Evolutionary conservation across 2,888 invertebrate genomes (phyloP), one percentile per base, ranked within the genome.

Genomic region (Drosophila antonietae): DNA sequence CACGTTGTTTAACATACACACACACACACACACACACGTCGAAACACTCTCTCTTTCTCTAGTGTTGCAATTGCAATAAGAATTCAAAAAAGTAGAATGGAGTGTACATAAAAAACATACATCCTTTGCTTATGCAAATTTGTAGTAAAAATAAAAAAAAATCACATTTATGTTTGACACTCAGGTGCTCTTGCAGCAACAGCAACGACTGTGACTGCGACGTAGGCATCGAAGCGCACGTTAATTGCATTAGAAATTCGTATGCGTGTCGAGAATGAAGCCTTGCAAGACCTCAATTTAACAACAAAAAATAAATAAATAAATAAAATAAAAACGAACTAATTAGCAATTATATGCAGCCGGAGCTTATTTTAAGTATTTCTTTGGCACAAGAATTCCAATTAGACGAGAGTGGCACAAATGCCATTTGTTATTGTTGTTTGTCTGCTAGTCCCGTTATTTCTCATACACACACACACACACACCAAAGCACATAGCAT

Each of bases 171-270:
- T 72, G 31, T 75, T 74, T 73, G 44, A 46, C 33, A 62, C 67
- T 67, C 78, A 73, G 71, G 66, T 70, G 81, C 55, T 47, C 46
- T 60, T 53, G 64, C 77, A 65, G 59, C 51, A n/a, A 56, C 51
- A 60, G 33, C 64, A 37, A 46, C 70, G 63, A 66, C 47, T 46
- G 33, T 58, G 63, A 57, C 69, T 47, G 60, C 70, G 66, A 67
- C 66, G 62, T 51, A 47, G 67, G 51, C 72, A 43, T 64, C 62
- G 66, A 39, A 58, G 64, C 72, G 61, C 63, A 64, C 83, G 75
- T 81, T 89, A 88, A 89, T 87, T 84, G 80, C 87, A 84, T 84
- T 84, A 84, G 86, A 89, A 89, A 84, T 88, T 84, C 89, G 85
- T 80, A 84, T 80, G 89, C 82, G 77, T 79, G 79, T 78, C 70